These are phyloP conservation scores for Mus musculus DNA, from an alignment of 2,113 vertebrate species.

Conservation along the genomic window GRCm39 chr6:9013001-9013500, in stretches of 20 bases:
- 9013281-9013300: constrained; percentile 26
- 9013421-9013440: constrained; percentile 42
- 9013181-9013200: constrained; percentile 21
- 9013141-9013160: constrained; percentile 42
- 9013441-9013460: neutral
- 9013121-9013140: constrained; percentile 6
- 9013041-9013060: neutral
- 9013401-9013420: constrained; percentile 26
- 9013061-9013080: constrained; percentile 49
- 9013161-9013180: constrained; percentile 26
- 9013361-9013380: constrained; percentile 6
- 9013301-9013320: constrained; percentile 43
- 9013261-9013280: constrained; percentile 9
- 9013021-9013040: neutral
- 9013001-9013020: constrained; percentile 48
- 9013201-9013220: constrained; percentile 54
- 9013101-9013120: constrained; percentile 39
- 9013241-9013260: constrained; percentile 39
- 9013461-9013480: neutral
- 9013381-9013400: neutral
- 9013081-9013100: neutral
- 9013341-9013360: constrained; percentile 40
- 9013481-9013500: neutral
- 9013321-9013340: neutral
- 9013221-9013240: constrained; percentile 40